Evolutionary conservation across 53 echinoderm and acorn worm species (phyloP), one percentile per base, ranked within the genome.

Genomic region (Actinopyga echinites): DNA sequence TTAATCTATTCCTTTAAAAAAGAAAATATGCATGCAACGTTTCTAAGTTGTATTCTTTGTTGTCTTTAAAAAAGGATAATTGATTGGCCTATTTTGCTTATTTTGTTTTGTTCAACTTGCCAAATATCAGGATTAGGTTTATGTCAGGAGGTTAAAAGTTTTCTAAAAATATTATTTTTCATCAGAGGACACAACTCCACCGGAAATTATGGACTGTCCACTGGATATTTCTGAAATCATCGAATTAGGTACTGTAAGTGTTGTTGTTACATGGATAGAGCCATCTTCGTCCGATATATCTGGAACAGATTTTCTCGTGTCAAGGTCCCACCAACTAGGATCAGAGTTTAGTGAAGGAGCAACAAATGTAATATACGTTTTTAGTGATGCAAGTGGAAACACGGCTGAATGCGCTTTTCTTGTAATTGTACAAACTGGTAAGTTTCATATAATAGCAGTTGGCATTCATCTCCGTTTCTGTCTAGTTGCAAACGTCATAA

Each of bases 121-220:
- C n/a, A n/a, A n/a, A n/a, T n/a, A n/a, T n/a, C n/a, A n/a, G n/a
- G n/a, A n/a, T n/a, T n/a, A n/a, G n/a, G n/a, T n/a, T n/a, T n/a
- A n/a, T n/a, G n/a, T n/a, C n/a, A n/a, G n/a, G n/a, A n/a, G n/a
- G n/a, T n/a, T n/a, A n/a, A n/a, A n/a, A n/a, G 49, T 10, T 1
- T 49, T 17, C 17, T 49, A 58, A 4, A 17, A 24, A 62, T 20
- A 0, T 7, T 75, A n/a, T 13, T 83, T 83, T 28, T 56, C 20
- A 30, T n/a, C 77, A 93, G 93, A 83, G 40, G 93, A 93, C 54
- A 89, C 80, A 21, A 45, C 84, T 3, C 85, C 83, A 56, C 93
- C 93, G 1, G 53, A 43, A 1, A 64, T 91, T 7, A 67, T 56
- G 36, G 81, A 58, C 85, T 93, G 93, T 63, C 93, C 93, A 23